These are phyloP conservation scores for Pterois miles DNA, from an alignment of 2,797 vertebrate genomes.

Conservation along the genomic window DNA sequence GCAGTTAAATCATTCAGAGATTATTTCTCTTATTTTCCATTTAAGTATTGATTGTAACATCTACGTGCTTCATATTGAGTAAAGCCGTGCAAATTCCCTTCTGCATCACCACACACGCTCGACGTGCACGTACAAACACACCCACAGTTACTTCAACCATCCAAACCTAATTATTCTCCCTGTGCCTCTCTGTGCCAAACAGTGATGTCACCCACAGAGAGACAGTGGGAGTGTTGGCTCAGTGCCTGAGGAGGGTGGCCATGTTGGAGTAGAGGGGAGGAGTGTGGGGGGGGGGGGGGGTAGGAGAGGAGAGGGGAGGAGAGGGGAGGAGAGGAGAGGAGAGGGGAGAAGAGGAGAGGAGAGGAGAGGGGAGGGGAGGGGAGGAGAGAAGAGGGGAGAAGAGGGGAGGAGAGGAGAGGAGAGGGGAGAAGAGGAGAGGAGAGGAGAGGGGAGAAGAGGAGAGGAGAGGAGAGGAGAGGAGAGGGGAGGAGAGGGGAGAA, in stretches of 20 bases:
- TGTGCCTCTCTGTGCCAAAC: constrained; percentile 74
- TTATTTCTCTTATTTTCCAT: constrained; percentile 5
- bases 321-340: background rate
- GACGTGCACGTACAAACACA: constrained; percentile 34
- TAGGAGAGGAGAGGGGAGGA: constrained; percentile 1
- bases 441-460: background rate
- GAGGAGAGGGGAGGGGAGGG: constrained; percentile 20
- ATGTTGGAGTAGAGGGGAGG: constrained; percentile 47
- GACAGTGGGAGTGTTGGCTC: constrained; percentile 74
- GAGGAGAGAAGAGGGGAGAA: no score
- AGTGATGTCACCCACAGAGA: constrained; percentile 83
- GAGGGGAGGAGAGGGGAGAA: background rate
- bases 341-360: constrained; percentile 1
- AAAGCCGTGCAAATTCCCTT: constrained; percentile 66
- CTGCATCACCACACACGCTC: constrained; percentile 56
- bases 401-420: constrained; percentile 1
- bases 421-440: background rate
- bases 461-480: constrained; percentile 21
- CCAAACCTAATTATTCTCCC: constrained; percentile 82
- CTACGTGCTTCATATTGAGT: constrained; percentile 70
- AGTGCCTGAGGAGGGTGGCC: constrained; percentile 53
- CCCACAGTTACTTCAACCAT: constrained; percentile 69
- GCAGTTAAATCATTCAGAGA: background rate
- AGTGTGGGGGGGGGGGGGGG: no score
- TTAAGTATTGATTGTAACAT: constrained; percentile 18